A percentile compares a stretch with the other conserved stretches of the same genome.
phyloP scores from a whole-genome alignment of 2,888 invertebrate genomes.

The Geophilus truncorum region DNA sequence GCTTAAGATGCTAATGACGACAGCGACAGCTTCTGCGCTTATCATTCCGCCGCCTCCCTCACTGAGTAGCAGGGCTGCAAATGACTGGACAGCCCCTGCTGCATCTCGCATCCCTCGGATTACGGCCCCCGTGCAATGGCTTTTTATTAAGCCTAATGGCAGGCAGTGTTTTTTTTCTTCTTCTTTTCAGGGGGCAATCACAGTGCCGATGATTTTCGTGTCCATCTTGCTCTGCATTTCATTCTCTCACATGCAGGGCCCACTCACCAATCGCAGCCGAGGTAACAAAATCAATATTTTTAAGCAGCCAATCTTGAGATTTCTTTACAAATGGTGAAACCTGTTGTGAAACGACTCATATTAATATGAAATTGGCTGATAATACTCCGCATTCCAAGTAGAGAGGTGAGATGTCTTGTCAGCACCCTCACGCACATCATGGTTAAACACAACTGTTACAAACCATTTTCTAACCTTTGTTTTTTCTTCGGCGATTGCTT shows the following conservation, averaged over 20 bases:
- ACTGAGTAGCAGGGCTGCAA: conserved; percentile 22
- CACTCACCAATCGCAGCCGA: conserved; percentile 34
- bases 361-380: conserved; percentile 36
- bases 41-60: conserved; percentile 13
- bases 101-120: conserved; percentile 30
- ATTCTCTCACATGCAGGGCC: conserved; percentile 29
- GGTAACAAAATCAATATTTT: conserved; percentile 36
- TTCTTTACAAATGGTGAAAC: conserved; percentile 36
- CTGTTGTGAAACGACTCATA: conserved; percentile 36
- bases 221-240: conserved; percentile 35
- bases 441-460: not conserved
- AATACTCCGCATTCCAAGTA: conserved; percentile 30
- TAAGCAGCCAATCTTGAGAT: conserved; percentile 36
- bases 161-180: conserved; percentile 32
- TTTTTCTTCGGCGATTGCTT: too few species aligned
- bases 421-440: conserved; percentile 19
- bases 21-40: conserved; percentile 9
- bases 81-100: conserved; percentile 29
- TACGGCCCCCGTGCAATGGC: conserved; percentile 31
- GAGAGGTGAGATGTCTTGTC: conserved; percentile 10
- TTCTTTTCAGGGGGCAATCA: conserved; percentile 33
- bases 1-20: conserved; percentile 34
- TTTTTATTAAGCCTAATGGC: conserved; percentile 36
- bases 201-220: conserved; percentile 34
- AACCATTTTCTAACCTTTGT: not conserved